phyloP scores from a whole-genome alignment of 2,113 vertebrate species.

The Neoarius graeffei region DNA sequence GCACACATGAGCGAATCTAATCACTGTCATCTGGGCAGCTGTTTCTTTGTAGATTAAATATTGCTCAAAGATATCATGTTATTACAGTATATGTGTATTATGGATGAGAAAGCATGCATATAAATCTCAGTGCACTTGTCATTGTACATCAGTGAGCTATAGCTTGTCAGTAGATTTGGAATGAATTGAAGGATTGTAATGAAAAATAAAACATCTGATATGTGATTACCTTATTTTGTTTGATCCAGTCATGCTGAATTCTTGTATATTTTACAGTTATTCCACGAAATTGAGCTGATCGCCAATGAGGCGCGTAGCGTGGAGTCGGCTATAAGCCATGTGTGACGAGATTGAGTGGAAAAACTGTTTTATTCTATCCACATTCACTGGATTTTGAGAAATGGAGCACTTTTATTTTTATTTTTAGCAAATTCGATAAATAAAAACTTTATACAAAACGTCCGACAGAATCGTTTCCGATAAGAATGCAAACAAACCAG shows the following conservation, averaged over 20 bases:
- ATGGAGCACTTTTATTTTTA: no score
- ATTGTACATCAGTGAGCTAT: conserved; percentile 17
- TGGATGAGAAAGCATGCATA: conserved; percentile 32
- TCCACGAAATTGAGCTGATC: no score
- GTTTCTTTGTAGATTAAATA: conserved; percentile 29
- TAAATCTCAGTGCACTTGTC: conserved; percentile 18
- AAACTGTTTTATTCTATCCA: no score
- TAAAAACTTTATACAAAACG: no score
- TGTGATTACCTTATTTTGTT: neutral
- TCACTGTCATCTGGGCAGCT: conserved; percentile 27
- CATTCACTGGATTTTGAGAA: no score
- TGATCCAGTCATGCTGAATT: neutral
- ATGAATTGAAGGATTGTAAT: conserved; percentile 1
- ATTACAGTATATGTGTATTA: conserved; percentile 15
- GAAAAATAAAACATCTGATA: conserved; percentile 20
- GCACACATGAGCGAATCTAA: neutral
- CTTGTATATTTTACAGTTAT: neutral
- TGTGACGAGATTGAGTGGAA: no score
- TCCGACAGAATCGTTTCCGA: no score
- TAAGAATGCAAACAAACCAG: no score
- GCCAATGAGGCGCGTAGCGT: no score
- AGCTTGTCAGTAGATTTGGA: conserved; percentile 27
- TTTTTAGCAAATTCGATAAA: no score
- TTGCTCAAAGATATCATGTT: conserved; percentile 12
- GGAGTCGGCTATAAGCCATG: no score